Evolutionary conservation across 2,113 vertebrate species (phyloP), one percentile per base, ranked within the genome.

Genomic region (Hippocampus guttulatus): DNA sequence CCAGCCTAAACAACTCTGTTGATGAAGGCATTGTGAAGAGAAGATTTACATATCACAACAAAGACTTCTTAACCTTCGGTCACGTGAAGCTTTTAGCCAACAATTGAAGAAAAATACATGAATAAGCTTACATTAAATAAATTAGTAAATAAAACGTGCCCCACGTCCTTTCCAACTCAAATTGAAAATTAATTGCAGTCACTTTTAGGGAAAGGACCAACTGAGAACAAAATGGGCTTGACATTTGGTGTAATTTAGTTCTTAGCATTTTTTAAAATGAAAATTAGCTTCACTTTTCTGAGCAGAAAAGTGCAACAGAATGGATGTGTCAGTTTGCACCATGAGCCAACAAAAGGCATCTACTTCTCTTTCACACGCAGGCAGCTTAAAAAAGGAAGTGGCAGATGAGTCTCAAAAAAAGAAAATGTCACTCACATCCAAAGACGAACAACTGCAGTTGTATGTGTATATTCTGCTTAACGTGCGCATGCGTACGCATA

Each of bases 291-390:
- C 5, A 15, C 9, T 25, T 58, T 21, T 47, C 20, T 25, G 2
- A n/a, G 40, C 55, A 60, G 68, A 33, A 64, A 69, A 80, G 38
- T 80, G 82, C 80, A 82, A 92, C 91, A 90, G 90, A 89, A 91
- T 90, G 87, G 91, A 89, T 69, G 90, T 84, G 89, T 76, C 82
- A 63, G 73, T 83, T 91, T 92, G 90, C 90, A 90, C 82, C 64
- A 76, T 69, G 70, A 72, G 71, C 64, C 21, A 41, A 91, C 84
- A 90, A 91, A 91, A 86, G 86, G 11, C 85, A 82, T 82, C 69
- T 78, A 88, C 81, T 85, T 89, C 80, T 82, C 66, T 78, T 80
- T 83, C 67, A 85, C 70, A 78, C 47, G 75, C 85, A 83, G 84
- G 76, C 65, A 78, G 67, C 64, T 74, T 16, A 73, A 88, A 88